Conservation (phyloP, 2,888 invertebrate genomes). For the Uropetala carovei region DNA sequence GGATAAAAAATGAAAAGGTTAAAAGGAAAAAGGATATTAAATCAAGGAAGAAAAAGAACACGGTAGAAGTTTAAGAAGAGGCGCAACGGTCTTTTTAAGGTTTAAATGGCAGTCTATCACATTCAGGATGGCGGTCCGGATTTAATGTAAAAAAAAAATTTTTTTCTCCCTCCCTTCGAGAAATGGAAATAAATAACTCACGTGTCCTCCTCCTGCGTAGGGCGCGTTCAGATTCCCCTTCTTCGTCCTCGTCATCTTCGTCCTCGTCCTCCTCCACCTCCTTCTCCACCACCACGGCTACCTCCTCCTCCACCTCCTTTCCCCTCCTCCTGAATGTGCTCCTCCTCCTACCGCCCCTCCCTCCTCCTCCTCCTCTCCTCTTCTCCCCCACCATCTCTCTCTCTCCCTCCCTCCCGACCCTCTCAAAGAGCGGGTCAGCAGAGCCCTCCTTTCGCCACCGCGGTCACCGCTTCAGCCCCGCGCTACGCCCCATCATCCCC, state of each 20-base stretch:
- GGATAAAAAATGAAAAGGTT: too few species aligned
- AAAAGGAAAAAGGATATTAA: too few species aligned
- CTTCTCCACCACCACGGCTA: slow-evolving; percentile 15
- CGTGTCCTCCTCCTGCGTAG: slow-evolving; percentile 41
- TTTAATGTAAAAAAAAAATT: background rate
- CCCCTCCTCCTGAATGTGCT: slow-evolving; percentile 40
- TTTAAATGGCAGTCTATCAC: too few species aligned
- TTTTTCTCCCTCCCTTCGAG: background rate
- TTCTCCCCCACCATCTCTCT: background rate
- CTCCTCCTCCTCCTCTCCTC: background rate
- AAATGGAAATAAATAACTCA: slow-evolving; percentile 31
- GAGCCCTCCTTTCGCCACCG: background rate
- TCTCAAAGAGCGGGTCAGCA: background rate
- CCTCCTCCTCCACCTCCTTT: slow-evolving; percentile 33
- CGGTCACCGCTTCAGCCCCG: slow-evolving; percentile 5
- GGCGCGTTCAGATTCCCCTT: background rate
- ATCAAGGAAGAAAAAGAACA: too few species aligned
- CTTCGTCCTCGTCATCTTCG: slow-evolving; percentile 26
- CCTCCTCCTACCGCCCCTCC: slow-evolving; percentile 15
- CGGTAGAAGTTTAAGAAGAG: too few species aligned
- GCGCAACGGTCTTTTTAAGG: too few species aligned
- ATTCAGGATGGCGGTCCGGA: background rate
- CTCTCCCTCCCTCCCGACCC: too few species aligned
- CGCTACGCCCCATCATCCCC: background rate
- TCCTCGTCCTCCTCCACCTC: slow-evolving; percentile 35